Conservation (phyloP, 2,888 invertebrate species). For the Minunthozetes semirufus region DNA sequence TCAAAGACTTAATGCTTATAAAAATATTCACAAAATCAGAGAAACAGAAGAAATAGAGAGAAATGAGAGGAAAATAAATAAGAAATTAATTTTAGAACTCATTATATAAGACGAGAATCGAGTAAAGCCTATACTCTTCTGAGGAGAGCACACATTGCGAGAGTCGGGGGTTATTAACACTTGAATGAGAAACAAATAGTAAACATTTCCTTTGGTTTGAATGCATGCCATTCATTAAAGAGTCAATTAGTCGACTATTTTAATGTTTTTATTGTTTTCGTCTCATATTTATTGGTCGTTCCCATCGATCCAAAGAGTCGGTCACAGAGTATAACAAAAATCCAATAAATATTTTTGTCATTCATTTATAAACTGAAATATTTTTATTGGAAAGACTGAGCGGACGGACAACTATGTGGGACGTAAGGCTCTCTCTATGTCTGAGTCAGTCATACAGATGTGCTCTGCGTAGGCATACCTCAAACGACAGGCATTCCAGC, state of each 20-base stretch:
- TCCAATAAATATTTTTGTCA: neutral
- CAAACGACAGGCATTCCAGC: neutral
- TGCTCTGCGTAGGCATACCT: neutral
- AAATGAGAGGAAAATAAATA: neutral
- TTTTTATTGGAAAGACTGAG: neutral
- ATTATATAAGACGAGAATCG: neutral
- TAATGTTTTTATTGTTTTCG: neutral
- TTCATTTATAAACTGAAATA: neutral
- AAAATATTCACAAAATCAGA: no score
- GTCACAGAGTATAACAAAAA: neutral
- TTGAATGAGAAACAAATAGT: conserved; percentile 1
- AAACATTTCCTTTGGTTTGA: neutral
- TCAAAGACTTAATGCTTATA: no score
- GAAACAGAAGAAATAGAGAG: neutral
- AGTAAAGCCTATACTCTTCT: neutral
- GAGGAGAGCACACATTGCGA: neutral
- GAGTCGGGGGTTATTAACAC: conserved; percentile 3
- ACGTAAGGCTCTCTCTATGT: neutral
- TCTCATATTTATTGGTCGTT: neutral
- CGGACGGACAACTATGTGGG: conserved; percentile 20
- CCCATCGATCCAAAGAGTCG: neutral
- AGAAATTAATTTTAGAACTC: neutral
- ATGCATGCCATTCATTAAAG: neutral
- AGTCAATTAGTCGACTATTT: neutral
- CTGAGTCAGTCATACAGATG: neutral